Conservation (phyloP, 2,888 invertebrate genomes). For the Odiellus spinosus region DNA sequence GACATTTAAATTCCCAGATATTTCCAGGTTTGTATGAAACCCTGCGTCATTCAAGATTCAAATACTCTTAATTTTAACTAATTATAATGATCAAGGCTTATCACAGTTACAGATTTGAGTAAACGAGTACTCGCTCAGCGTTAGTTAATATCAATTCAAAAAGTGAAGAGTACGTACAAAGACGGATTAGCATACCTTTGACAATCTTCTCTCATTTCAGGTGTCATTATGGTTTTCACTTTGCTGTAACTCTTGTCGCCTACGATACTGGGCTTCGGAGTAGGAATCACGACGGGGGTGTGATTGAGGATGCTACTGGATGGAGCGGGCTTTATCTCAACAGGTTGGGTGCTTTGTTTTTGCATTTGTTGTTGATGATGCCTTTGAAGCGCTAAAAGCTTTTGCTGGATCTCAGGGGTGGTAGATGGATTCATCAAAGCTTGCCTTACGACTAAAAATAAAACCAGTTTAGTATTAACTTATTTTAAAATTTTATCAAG, state of each 20-base stretch:
- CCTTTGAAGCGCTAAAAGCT: conserved; percentile 66
- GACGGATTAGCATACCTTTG: conserved; percentile 26
- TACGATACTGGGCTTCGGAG: conserved; percentile 4
- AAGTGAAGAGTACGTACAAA: no score
- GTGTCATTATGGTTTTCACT: conserved; percentile 21
- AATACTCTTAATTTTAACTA: no score
- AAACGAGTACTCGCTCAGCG: no score
- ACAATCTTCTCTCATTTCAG: conserved; percentile 29
- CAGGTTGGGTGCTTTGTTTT: conserved; percentile 26
- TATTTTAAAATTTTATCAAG: no score
- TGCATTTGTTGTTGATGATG: conserved; percentile 50
- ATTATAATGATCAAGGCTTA: no score
- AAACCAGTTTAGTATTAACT: no score
- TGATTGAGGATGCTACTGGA: conserved; percentile 4
- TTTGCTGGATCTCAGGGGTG: conserved; percentile 82
- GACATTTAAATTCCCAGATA: no score
- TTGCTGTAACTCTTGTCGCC: conserved; percentile 12
- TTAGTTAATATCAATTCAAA: no score
- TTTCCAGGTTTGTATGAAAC: no score
- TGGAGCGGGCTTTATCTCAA: conserved; percentile 6
- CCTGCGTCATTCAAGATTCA: no score
- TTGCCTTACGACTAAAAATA: conserved; percentile 62
- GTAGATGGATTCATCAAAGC: conserved; percentile 80
- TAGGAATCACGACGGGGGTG: conserved; percentile 3
- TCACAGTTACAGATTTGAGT: no score